These are phyloP conservation scores for Pipra filicauda DNA, from an alignment of 2,113 vertebrate species.

Conservation along the genomic window DNA sequence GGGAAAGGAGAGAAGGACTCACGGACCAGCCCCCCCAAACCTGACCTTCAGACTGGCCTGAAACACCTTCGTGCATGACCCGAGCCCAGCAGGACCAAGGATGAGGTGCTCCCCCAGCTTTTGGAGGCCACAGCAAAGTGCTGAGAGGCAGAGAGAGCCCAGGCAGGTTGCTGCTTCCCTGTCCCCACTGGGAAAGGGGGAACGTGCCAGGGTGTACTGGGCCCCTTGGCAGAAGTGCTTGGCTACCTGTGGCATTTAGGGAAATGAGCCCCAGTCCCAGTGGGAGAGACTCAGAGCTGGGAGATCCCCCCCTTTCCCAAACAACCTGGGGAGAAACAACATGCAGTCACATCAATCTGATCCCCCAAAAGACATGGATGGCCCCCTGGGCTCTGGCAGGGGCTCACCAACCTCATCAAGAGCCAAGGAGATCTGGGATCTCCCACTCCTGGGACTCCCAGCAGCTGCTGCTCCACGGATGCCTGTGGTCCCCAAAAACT, in stretches of 20 bases:
- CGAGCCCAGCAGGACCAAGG: not conserved
- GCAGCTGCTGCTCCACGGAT: not conserved
- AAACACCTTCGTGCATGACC: not conserved
- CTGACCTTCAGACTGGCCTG: not conserved
- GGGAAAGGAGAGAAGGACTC: not conserved
- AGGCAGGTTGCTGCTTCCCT: not conserved
- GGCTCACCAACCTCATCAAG: not conserved
- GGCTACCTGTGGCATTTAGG: not conserved
- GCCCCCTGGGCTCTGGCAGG: not conserved
- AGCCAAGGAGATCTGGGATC: not conserved
- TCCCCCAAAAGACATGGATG: not conserved
- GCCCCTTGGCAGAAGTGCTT: not conserved
- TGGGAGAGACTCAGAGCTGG: not conserved
- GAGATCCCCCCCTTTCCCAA: not conserved
- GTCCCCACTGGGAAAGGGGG: not conserved
- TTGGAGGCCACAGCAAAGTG: not conserved
- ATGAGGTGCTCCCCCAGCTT: not conserved
- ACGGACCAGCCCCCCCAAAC: not conserved
- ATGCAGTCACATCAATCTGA: not conserved
- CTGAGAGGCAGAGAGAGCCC: not conserved
- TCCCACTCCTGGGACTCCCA: not conserved
- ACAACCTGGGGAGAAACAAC: not conserved
- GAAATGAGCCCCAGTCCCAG: not conserved
- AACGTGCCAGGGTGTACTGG: not conserved
- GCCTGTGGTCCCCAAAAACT: not conserved